Conservation (phyloP, 1,140 invertebrate species). For the Parasteatoda tepidariorum region DNA sequence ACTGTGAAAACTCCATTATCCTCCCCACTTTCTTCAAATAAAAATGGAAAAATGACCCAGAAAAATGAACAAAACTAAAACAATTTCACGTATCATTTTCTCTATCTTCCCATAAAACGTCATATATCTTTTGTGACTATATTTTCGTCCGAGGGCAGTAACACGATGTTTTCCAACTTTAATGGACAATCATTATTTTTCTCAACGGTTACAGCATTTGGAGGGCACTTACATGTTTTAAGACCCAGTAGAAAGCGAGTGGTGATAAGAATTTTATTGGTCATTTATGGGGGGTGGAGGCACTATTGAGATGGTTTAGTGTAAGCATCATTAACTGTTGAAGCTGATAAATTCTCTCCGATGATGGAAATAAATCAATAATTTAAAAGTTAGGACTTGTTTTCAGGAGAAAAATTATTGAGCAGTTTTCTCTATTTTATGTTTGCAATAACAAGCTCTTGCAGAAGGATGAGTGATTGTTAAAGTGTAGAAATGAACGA, state of each 20-base stretch:
- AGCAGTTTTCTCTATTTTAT: background rate
- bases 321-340: conserved; percentile 25
- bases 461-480: too few relatives aligned
- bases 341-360: conserved; percentile 1
- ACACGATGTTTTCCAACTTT: conserved; percentile 33
- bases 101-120: background rate
- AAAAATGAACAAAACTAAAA: background rate
- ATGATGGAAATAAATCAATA: background rate
- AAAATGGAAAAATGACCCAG: conserved; percentile 1
- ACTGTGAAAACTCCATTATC: conserved; percentile 30
- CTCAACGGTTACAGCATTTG: background rate
- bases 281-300: conserved; percentile 14
- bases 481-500: too few relatives aligned
- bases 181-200: conserved; percentile 36
- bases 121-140: conserved; percentile 15
- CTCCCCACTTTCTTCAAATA: conserved; percentile 15
- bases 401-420: background rate
- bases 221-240: background rate
- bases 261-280: conserved; percentile 53
- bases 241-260: background rate
- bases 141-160: conserved; percentile 19
- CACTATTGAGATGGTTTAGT: background rate
- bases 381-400: background rate
- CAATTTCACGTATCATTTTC: background rate
- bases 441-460: too few relatives aligned